A percentile compares a stretch with the other conserved stretches of the same genome.
Evolutionary conservation across 2,113 vertebrate species (phyloP).

Genomic region (Patagioenas fasciata): DNA sequence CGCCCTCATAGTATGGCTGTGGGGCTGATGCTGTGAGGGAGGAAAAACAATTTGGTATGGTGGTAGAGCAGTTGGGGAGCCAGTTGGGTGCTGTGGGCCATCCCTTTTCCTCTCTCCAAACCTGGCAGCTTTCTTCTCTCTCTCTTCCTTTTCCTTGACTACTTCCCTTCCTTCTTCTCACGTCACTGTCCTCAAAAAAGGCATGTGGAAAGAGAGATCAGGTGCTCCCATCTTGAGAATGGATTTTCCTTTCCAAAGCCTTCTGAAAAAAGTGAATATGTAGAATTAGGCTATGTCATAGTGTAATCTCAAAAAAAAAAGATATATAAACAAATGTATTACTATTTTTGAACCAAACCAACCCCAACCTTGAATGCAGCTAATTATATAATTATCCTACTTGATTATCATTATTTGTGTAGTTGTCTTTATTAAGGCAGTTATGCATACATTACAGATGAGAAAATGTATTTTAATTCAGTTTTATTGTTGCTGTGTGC

Average conservation of each 20-base stretch:
- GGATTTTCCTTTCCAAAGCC: neutral
- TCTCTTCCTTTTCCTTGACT: neutral
- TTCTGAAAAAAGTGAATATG: neutral
- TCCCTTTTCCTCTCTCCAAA: neutral
- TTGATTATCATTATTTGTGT: neutral
- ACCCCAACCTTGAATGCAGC: neutral
- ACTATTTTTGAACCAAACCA: neutral
- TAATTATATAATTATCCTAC: neutral
- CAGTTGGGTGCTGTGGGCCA: neutral
- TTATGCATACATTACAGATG: neutral
- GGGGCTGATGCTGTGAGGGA: neutral
- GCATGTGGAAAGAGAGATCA: neutral
- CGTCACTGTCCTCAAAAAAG: neutral
- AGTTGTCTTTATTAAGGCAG: neutral
- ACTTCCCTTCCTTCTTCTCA: neutral
- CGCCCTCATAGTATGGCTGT: rapidly evolving
- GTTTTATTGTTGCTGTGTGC: neutral
- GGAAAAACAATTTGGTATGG: neutral
- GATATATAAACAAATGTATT: neutral
- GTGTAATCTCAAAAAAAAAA: neutral
- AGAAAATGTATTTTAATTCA: neutral
- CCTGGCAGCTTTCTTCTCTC: neutral
- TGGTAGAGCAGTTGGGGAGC: neutral
- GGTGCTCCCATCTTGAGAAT: neutral
- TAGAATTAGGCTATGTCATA: neutral